Conservation (phyloP, 2,797 vertebrate species). For the Hapalemur alaotrensis region DNA sequence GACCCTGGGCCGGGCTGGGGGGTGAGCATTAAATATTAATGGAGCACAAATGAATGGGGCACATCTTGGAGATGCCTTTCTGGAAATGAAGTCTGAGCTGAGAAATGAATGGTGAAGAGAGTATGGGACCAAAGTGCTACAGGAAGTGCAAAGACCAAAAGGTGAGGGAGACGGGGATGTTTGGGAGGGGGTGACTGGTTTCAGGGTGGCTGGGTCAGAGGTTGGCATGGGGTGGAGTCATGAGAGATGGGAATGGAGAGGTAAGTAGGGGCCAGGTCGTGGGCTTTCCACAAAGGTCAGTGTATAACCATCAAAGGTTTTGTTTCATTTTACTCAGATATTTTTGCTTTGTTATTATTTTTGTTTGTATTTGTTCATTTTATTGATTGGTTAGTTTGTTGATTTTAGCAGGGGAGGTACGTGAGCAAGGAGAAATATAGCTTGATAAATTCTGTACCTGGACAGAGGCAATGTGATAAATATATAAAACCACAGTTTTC, state of each 20-base stretch:
- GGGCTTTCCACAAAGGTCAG: not conserved
- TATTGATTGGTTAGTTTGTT: too few species aligned
- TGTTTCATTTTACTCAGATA: not conserved
- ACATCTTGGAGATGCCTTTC: not conserved
- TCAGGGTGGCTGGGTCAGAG: not conserved
- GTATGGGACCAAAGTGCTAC: not conserved
- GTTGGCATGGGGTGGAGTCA: not conserved
- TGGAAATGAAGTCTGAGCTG: not conserved
- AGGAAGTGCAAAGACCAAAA: not conserved
- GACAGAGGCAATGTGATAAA: not conserved
- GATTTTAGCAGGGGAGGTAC: not conserved
- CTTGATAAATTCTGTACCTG: not conserved
- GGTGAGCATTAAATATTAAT: not conserved
- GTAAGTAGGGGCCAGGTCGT: not conserved
- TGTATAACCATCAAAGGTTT: not conserved
- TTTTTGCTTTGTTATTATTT: not conserved
- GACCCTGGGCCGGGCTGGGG: not conserved
- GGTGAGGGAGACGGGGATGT: not conserved
- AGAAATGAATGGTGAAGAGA: not conserved
- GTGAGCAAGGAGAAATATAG: not conserved
- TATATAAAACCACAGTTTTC: not conserved
- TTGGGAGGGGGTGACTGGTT: not conserved
- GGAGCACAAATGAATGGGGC: not conserved
- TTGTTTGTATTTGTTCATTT: not conserved
- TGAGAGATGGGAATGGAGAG: not conserved